Evolutionary conservation across 1,140 invertebrate species (phyloP).

Genomic region (Megalopta genalis): DNA sequence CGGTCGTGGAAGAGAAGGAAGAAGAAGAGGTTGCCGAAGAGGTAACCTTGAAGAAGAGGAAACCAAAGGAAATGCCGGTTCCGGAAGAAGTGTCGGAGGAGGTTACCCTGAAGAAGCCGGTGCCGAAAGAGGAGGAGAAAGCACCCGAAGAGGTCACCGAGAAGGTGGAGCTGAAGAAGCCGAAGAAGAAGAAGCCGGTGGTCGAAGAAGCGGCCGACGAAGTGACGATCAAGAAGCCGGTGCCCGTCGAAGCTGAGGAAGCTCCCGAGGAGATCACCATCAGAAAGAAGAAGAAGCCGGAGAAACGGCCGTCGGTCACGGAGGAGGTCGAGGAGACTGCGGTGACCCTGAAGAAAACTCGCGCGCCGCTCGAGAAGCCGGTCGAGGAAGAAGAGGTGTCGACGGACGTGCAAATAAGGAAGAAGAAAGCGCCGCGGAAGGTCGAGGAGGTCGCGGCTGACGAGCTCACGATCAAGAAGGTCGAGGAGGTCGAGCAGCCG

Average conservation of each 20-base stretch:
- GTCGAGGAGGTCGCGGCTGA: conserved; percentile 73
- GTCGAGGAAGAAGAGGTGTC: conserved; percentile 53
- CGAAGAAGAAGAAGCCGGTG: conserved; percentile 66
- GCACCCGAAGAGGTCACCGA: conserved; percentile 62
- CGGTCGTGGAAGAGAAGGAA: conserved; percentile 47
- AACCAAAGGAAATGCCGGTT: conserved; percentile 65
- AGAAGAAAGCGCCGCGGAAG: conserved; percentile 54
- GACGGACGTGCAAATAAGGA: conserved; percentile 49
- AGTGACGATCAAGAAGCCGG: conserved; percentile 53
- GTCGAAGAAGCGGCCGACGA: conserved; percentile 65
- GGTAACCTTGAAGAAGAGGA: conserved; percentile 68
- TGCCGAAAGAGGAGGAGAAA: conserved; percentile 61
- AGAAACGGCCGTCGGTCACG: conserved; percentile 62
- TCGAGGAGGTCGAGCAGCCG: conserved; percentile 63
- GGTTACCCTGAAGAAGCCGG: conserved; percentile 67
- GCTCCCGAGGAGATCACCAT: conserved; percentile 64
- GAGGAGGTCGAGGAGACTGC: conserved; percentile 78
- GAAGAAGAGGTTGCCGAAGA: conserved; percentile 64
- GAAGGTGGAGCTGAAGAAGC: conserved; percentile 55
- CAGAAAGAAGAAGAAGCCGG: conserved; percentile 66
- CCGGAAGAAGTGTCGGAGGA: conserved; percentile 50
- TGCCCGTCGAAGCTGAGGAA: conserved; percentile 35
- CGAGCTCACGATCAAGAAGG: conserved; percentile 70
- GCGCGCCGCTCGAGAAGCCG: conserved; percentile 45
- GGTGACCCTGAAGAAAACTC: conserved; percentile 69